A percentile compares a stretch with the other conserved stretches of the same genome.
Evolutionary conservation across 2,888 invertebrate species (phyloP).

Genomic region (Glomeris marginata): DNA sequence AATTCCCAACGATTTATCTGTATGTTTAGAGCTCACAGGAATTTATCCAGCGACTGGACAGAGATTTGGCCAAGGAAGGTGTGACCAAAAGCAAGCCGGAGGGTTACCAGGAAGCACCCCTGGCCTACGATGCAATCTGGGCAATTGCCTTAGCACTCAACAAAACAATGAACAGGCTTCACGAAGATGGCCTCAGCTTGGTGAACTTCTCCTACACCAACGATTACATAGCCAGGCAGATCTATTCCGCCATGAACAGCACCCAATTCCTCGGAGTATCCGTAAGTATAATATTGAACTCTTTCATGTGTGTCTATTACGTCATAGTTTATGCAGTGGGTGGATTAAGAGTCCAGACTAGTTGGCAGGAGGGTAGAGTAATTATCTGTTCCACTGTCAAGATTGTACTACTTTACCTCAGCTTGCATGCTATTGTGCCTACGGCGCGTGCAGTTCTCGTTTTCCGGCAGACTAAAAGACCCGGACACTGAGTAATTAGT

Average conservation of each 20-base stretch:
- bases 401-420: too few relatives aligned
- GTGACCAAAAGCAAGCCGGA: constrained; percentile 56
- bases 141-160: constrained; percentile 95
- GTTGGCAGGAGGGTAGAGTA: neutral
- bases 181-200: constrained; percentile 60
- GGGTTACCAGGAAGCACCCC: constrained; percentile 87
- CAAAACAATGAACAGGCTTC: constrained; percentile 81
- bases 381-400: neutral
- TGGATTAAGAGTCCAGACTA: neutral
- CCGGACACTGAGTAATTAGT: too few relatives aligned
- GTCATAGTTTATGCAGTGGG: constrained; percentile 8
- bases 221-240: constrained; percentile 83
- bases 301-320: constrained; percentile 4
- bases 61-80: constrained; percentile 58
- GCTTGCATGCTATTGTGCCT: too few relatives aligned
- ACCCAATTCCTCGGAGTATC: constrained; percentile 96
- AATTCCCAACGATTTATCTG: neutral
- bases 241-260: constrained; percentile 96
- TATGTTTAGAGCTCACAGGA: constrained; percentile 58
- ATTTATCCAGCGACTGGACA: constrained; percentile 71
- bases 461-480: too few relatives aligned
- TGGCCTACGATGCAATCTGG: constrained; percentile 99
- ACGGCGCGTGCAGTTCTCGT: too few relatives aligned
- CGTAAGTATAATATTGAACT: constrained; percentile 43
- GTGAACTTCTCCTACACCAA: constrained; percentile 95